Conservation (phyloP, 2,888 invertebrate species). For the Acanthopleura granulata region DNA sequence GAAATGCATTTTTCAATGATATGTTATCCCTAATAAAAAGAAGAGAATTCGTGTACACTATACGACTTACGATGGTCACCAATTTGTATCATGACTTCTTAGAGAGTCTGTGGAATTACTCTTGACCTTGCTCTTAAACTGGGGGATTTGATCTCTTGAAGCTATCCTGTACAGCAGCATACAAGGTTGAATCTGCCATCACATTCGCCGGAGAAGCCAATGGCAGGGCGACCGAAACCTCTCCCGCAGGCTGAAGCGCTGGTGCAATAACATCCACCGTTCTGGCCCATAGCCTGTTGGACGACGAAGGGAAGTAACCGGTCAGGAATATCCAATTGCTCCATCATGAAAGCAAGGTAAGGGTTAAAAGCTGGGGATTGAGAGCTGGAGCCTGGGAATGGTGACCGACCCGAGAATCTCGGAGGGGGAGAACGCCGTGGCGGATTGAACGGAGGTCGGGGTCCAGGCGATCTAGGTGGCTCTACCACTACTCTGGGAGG, state of each 20-base stretch:
- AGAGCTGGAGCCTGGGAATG: neutral
- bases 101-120: too few species aligned
- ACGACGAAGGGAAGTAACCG: neutral
- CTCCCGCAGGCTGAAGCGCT: neutral
- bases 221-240: neutral
- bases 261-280: neutral
- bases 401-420: neutral
- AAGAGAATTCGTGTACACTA: too few species aligned
- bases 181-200: constrained; percentile 9
- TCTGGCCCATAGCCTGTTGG: neutral
- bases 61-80: too few species aligned
- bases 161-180: neutral
- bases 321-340: constrained; percentile 1
- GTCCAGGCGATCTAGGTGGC: neutral
- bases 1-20: too few species aligned
- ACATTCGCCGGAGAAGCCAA: neutral
- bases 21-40: too few species aligned
- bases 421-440: neutral
- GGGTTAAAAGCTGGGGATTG: neutral
- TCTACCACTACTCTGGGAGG: neutral
- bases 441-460: neutral
- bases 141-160: too few species aligned
- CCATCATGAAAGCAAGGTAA: neutral
- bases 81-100: too few species aligned
- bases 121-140: too few species aligned